Base-by-base conservation (phyloP, 1,140 invertebrate genomes). In the Whitmania pigra region DNA sequence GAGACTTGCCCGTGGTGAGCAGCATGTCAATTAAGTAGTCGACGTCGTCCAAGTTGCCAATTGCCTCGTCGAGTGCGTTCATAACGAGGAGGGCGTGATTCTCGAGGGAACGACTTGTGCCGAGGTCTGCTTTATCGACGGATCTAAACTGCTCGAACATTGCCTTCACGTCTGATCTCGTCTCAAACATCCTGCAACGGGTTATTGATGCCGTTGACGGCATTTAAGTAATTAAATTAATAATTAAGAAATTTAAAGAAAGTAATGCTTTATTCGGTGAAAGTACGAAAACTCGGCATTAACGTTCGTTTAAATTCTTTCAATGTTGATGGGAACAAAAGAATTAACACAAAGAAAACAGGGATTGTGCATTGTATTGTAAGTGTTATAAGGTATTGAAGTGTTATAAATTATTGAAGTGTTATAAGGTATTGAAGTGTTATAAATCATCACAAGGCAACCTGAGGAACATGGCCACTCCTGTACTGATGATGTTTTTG, bases 401-500 rank as follows among this genome's bases (percentile, higher is more conserved):
- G n/a, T n/a, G n/a, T n/a, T n/a, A n/a, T n/a, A n/a, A n/a, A n/a
- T n/a, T n/a, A n/a, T n/a, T n/a, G n/a, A 49, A 40, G 22, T 49
- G 7, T 53, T 71, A 67, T 0, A 63, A 69, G n/a, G 31, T 13
- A 22, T 22, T 40, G 18, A n/a, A n/a, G n/a, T n/a, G n/a, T n/a
- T n/a, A n/a, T n/a, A n/a, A n/a, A n/a, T n/a, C n/a, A n/a, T n/a
- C n/a, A n/a, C 55, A 0, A 66, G 87, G 89, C 88, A 83, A 92
- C 91, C 90, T 90, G 80, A 92, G 85, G 81, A 93, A 92, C 91
- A 93, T 93, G 81, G 87, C 87, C 75, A 93, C 87, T 22, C 91
- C 91, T 36, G 91, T 93, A 20, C 88, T 87, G 80, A 91, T 89
- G 86, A 93, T 89, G 0, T 90, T 90, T 75, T 90, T 86, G 63